phyloP scores from a whole-genome alignment of 2,113 vertebrate species.

The Catharus fuscescens region DNA sequence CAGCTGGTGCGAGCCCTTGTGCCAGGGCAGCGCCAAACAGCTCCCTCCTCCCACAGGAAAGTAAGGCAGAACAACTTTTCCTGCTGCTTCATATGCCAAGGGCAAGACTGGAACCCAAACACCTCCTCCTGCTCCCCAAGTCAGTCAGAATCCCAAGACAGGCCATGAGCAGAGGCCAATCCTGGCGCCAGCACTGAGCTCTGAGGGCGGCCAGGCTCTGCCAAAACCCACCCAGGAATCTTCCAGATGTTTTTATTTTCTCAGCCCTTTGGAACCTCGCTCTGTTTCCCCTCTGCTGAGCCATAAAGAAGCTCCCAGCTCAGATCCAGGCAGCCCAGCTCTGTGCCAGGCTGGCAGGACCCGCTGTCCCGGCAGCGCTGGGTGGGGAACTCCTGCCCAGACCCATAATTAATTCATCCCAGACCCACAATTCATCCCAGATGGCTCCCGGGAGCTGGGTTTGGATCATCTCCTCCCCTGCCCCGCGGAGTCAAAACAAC shows the following conservation, averaged over 20 bases:
- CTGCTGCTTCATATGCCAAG: background rate
- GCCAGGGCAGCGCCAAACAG: background rate
- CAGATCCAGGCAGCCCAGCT: background rate
- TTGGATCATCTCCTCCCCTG: conserved; percentile 3
- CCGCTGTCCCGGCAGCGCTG: background rate
- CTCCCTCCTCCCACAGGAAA: background rate
- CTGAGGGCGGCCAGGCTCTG: background rate
- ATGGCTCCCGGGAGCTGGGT: background rate
- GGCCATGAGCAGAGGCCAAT: background rate
- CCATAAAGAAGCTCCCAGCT: background rate
- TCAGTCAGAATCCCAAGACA: background rate
- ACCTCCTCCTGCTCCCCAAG: background rate
- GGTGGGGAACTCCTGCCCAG: conserved; percentile 20
- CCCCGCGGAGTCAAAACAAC: background rate
- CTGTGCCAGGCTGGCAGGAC: conserved; percentile 40
- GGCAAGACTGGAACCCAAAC: background rate
- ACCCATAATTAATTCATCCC: conserved; percentile 7
- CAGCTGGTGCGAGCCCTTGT: background rate
- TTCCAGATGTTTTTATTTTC: conserved; percentile 32
- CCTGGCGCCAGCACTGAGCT: background rate
- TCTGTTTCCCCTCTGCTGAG: background rate
- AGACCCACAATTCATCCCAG: conserved; percentile 21
- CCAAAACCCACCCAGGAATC: conserved; percentile 22
- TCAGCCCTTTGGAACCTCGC: background rate
- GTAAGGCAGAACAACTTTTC: background rate